Base-by-base conservation (phyloP, 2,797 vertebrate species). In the Sardinella longiceps region DNA sequence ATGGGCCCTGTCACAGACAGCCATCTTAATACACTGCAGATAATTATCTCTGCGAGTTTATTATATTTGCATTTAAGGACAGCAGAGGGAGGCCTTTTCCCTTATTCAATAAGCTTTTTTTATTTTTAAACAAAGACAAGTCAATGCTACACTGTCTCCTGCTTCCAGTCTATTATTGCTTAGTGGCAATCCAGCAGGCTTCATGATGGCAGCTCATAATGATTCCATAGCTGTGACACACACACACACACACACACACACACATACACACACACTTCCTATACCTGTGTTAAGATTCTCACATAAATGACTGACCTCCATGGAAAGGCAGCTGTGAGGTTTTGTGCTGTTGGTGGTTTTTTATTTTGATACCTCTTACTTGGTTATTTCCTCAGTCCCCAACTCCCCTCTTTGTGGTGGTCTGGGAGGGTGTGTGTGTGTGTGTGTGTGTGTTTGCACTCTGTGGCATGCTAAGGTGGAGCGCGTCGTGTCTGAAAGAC, bases 401-500 rank as follows among this genome's bases (percentile, higher is more conserved):
- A n/a, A n/a, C n/a, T 25, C 2, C 25, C 4, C 4, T 20, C 4
- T 2, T 18, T 37, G 50, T 58, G 30, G 33, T 2, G 33, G 45
- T 46, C 45, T 46, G 3, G 5, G 81, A 5, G 51, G 45, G 81
- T 82, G 83, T 43, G 25, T 63, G 33, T 43, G 39, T 81, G 39
- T 50, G 51, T 80, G 33, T 25, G 37, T 66, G 25, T 50, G 51
- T 83, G 56, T 66, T n/a, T n/a, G n/a, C n/a, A n/a, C n/a, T 45
- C 43, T 45, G 43, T 7, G 43, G 43, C 43, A 45, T 45, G 43
- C 3, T 45, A 45, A 45, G 43, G 43, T 45, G 43, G 33, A 39
- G 66, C 14, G 66, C 5, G 66, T 91, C 91, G 90, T 89, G 90
- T 92, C 92, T 92, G 92, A 92, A 92, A 94, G 91, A 87, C 92